A percentile compares a stretch with the other conserved stretches of the same genome.
phyloP scores from a whole-genome alignment of 2,113 vertebrate species.

The Trinectes maculatus region DNA sequence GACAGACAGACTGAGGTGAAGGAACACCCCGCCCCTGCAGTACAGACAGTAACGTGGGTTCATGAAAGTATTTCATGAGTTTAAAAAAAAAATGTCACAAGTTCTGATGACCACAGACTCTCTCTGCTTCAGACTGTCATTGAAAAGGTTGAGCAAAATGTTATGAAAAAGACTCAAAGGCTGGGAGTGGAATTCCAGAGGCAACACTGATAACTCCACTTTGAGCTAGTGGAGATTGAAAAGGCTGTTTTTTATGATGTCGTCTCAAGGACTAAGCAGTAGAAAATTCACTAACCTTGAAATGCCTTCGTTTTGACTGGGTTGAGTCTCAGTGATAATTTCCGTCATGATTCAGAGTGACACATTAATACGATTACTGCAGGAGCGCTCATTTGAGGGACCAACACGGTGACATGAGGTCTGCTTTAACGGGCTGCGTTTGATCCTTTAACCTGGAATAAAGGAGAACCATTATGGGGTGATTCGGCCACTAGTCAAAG shows the following conservation, averaged over 20 bases:
- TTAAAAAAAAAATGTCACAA: background rate
- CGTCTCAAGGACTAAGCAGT: background rate
- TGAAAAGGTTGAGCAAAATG: background rate
- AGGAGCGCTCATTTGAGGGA: constrained; percentile 30
- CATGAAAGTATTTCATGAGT: too few species aligned
- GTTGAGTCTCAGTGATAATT: constrained; percentile 21
- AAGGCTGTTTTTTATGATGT: background rate
- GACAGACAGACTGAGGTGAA: background rate
- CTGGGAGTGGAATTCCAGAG: background rate
- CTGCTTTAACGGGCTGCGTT: constrained; percentile 57
- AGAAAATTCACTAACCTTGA: background rate
- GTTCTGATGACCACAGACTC: background rate
- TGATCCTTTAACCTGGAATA: constrained; percentile 61
- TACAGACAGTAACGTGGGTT: too few species aligned
- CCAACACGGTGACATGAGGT: constrained; percentile 44
- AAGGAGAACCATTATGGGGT: constrained; percentile 56
- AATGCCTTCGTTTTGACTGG: constrained; percentile 2
- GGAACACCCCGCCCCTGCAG: too few species aligned
- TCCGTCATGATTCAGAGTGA: constrained; percentile 29
- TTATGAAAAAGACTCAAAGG: background rate
- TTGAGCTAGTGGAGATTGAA: background rate
- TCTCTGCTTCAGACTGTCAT: background rate
- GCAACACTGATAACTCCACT: background rate
- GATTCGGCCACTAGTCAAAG: constrained; percentile 60
- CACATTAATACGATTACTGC: constrained; percentile 38